Evolutionary conservation across 1,140 invertebrate genomes (phyloP), one percentile per base, ranked within the genome.

Genomic region (Calosoma granatense): DNA sequence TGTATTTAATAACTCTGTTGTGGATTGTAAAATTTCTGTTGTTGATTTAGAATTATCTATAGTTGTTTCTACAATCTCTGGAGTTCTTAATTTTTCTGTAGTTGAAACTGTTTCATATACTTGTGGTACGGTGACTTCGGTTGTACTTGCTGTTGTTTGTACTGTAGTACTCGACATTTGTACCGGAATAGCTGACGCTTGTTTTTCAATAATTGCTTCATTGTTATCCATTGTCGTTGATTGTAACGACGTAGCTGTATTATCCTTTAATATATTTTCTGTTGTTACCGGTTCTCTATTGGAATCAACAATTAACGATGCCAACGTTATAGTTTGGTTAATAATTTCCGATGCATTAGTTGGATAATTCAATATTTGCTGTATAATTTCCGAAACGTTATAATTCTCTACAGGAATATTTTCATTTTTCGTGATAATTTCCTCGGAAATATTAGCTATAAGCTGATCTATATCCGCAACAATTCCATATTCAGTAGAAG

Each of bases 11-110:
- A 36, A 9, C 20, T 22, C 12, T 17, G 39, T 15, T 26, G 58
- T 61, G 1, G 58, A n/a, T 54, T 47, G 52, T 59, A 52, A 55
- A 22, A 20, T 47, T 21, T 19, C 30, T 53, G 51, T 59, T 41
- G 3, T 39, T 21, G 57, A 39, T 11, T 36, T 23, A 1, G 53
- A 21, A 43, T 4, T 17, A 22, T 54, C 21, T 39, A 20, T 43
- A 26, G 21, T 51, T 52, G 56, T 39, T 36, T 22, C 51, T n/a
- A n/a, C n/a, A n/a, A n/a, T n/a, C 6, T 36, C 26, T n/a, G 26
- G 6, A 36, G 26, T 36, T n/a, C 6, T n/a, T 36, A 9, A n/a
- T 36, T n/a, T n/a, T 9, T n/a, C 26, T 9, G 41, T 12, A 47
- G 41, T 47, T 4, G 41, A 12, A 47, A 47, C 17, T 36, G 26